A percentile compares a stretch with the other conserved stretches of the same genome.
These are phyloP conservation scores for Diarsia rubi DNA, from an alignment of 2,888 invertebrate genomes.

Conservation along the genomic window DNA sequence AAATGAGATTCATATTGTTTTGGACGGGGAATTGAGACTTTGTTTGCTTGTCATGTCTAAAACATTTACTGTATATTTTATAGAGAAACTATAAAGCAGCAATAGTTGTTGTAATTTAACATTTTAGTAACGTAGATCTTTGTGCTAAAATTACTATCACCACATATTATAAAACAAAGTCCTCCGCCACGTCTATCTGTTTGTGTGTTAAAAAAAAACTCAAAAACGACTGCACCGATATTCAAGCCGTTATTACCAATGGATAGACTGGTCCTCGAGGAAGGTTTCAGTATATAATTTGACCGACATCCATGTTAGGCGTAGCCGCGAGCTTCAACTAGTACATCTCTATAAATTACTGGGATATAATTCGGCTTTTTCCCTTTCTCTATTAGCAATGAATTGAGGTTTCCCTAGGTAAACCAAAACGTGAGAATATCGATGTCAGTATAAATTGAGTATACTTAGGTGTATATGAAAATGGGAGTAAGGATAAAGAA, in stretches of 20 bases:
- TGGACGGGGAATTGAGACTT: constrained; percentile 14
- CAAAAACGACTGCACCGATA: too few relatives aligned
- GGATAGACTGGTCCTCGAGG: too few relatives aligned
- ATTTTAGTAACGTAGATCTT: not conserved
- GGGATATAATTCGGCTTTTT: not conserved
- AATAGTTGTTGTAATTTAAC: not conserved
- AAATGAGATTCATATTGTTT: constrained; percentile 48
- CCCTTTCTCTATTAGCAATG: not conserved
- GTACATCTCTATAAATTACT: not conserved
- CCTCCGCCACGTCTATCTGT: too few relatives aligned
- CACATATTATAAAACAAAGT: too few relatives aligned
- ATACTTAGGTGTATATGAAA: not conserved
- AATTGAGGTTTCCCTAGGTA: not conserved
- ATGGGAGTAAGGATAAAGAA: not conserved
- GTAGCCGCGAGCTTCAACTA: too few relatives aligned
- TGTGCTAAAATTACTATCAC: not conserved
- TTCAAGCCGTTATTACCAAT: too few relatives aligned
- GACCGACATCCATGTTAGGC: too few relatives aligned
- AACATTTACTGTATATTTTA: not conserved
- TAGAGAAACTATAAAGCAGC: not conserved
- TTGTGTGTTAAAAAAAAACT: too few relatives aligned
- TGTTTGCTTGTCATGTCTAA: constrained; percentile 2
- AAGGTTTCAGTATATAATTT: too few relatives aligned
- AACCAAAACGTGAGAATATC: not conserved
- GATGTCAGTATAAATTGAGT: not conserved